A percentile compares a stretch with the other conserved stretches of the same genome.
phyloP scores from a whole-genome alignment of 2,797 vertebrate genomes.

The Melanotaenia nigrans region DNA sequence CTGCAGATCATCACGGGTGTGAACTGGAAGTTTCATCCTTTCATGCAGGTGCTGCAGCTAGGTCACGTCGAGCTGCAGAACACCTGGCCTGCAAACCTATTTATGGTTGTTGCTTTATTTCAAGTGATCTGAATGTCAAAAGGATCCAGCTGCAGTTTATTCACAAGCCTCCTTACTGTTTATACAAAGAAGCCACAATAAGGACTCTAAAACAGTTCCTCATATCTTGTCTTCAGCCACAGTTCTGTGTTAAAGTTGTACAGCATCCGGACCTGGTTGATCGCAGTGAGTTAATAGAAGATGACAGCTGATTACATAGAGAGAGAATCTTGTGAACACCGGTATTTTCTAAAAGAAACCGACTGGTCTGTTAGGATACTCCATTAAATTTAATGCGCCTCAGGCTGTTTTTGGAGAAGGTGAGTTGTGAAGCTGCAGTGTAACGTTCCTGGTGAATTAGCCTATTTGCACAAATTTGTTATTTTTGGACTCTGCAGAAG shows the following conservation, averaged over 20 bases:
- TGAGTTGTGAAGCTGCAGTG: background rate
- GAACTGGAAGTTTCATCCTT: conserved; percentile 3
- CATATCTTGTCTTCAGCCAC: conserved; percentile 13
- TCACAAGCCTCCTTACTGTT: conserved; percentile 17
- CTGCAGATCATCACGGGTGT: background rate
- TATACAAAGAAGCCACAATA: conserved; percentile 7
- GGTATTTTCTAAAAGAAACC: conserved; percentile 5
- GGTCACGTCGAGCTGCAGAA: background rate
- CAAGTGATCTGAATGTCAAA: conserved; percentile 1
- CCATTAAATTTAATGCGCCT: background rate
- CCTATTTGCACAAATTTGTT: background rate
- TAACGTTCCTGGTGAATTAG: background rate
- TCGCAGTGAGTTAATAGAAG: background rate
- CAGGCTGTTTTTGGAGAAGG: background rate
- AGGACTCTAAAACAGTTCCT: conserved; percentile 21
- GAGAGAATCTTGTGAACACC: background rate
- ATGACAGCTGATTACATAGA: background rate
- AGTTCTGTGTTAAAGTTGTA: background rate
- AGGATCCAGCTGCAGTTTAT: conserved; percentile 1
- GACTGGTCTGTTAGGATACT: background rate
- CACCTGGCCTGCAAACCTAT: conserved; percentile 4
- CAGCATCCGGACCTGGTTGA: background rate
- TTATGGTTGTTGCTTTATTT: conserved; percentile 9
- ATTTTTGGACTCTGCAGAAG: conserved; percentile 5
- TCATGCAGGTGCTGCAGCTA: conserved; percentile 5